Evolutionary conservation across 1,140 invertebrate genomes (phyloP), one percentile per base, ranked within the genome.

Genomic region (Drosophila tsacasi): DNA sequence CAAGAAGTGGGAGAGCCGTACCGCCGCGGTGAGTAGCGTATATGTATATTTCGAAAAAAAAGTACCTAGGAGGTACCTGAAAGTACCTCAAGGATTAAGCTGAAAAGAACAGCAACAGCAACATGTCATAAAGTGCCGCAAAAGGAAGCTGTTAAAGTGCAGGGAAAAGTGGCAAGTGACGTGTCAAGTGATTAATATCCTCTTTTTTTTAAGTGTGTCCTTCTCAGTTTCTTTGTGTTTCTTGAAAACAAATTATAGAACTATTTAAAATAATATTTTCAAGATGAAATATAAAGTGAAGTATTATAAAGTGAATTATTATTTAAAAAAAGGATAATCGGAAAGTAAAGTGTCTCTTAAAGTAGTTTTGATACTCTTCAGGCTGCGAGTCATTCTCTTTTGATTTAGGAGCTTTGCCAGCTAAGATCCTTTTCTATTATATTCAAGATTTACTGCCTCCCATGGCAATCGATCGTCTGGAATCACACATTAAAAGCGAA

Each of bases 1-100:
- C 15, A 94, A 95, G 2, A 94, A 94, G 85, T 96, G 94, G 94
- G 93, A 94, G 0, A 93, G 96, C 50, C 94, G 94, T 65, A 94
- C 94, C 0, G 94, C 95, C 23, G 73, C 95, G 83, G 96, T 96
- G 91, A 64, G 62, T 64, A 42, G 17, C 3, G 13, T 27, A 94
- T n/a, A n/a, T n/a, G n/a, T n/a, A n/a, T n/a, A n/a, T n/a, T n/a
- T n/a, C n/a, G n/a, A n/a, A n/a, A n/a, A n/a, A n/a, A n/a, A n/a
- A n/a, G 95, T 94, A 77, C 9, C n/a, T n/a, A 47, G 67, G n/a
- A 23, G 44, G 30, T 21, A 23, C 19, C 19, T 23, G 15, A 42
- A n/a, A 94, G 95, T 94, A 74, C 12, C 32, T 4, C 5, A 35
- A 5, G 32, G 32, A 35, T 5, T 12, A 0, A 35, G 10, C 12